These are phyloP conservation scores for Odontomachus brunneus DNA, from an alignment of 1,140 invertebrate genomes.

Conservation along the genomic window DNA sequence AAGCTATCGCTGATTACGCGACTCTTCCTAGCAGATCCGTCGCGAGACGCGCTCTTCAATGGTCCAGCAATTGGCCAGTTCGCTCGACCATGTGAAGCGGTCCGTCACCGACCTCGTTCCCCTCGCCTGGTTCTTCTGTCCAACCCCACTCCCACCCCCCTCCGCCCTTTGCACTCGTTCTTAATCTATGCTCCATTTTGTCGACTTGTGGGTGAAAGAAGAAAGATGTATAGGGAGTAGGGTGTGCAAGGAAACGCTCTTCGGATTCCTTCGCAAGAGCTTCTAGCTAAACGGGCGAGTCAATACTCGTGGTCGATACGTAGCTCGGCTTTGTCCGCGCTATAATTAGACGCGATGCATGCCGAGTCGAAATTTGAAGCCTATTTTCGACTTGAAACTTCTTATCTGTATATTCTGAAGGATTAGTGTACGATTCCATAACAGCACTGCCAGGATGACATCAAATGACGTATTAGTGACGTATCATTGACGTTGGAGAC, in stretches of 20 bases:
- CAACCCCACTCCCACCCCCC: background rate
- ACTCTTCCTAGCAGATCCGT: slow-evolving; percentile 78
- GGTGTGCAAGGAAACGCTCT: background rate
- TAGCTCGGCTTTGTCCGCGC: background rate
- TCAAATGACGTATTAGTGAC: too few relatives aligned
- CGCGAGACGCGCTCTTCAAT: slow-evolving; percentile 79
- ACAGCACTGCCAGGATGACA: too few relatives aligned
- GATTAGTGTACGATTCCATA: too few relatives aligned
- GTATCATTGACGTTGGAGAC: too few relatives aligned
- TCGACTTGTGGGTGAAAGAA: slow-evolving; percentile 30
- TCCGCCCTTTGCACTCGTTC: slow-evolving; percentile 40
- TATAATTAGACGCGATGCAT: background rate
- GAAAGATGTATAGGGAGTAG: background rate
- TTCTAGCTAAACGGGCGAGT: background rate
- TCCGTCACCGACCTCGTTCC: slow-evolving; percentile 54
- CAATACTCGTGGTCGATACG: background rate
- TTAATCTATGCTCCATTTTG: slow-evolving; percentile 68
- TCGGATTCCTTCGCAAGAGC: slow-evolving; percentile 15
- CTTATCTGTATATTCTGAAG: too few relatives aligned
- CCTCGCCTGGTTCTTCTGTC: slow-evolving; percentile 48
- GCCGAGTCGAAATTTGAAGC: too few relatives aligned
- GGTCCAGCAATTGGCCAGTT: slow-evolving; percentile 84
- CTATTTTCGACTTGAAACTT: too few relatives aligned
- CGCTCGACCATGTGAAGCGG: slow-evolving; percentile 79
- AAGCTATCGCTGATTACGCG: slow-evolving; percentile 76